Evolutionary conservation across 1,140 invertebrate species (phyloP).

Genomic region (Chironomus tepperi): DNA sequence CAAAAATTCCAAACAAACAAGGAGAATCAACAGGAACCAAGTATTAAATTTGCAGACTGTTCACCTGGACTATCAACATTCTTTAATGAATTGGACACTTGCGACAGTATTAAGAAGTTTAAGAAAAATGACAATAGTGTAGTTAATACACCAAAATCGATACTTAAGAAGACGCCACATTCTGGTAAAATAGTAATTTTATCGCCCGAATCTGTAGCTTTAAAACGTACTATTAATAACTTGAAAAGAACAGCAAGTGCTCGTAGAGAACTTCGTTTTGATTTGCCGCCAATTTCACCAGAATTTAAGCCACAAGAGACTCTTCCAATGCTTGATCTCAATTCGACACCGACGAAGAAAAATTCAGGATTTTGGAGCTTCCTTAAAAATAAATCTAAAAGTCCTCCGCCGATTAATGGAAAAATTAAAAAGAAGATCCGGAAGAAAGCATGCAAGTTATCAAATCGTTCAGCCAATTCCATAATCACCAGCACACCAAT

Average conservation of each 20-base stretch:
- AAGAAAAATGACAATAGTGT: not conserved
- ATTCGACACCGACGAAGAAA: not conserved
- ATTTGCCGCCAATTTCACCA: not conserved
- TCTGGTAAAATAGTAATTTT: not conserved
- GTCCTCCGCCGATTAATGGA: not conserved
- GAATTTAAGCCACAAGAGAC: not conserved
- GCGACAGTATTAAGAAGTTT: not conserved
- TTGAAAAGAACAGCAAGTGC: not conserved
- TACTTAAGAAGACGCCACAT: not conserved
- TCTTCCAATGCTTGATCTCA: not conserved
- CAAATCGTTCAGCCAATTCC: not conserved
- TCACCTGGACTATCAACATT: not conserved
- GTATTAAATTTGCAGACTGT: not conserved
- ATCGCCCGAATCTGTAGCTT: not conserved
- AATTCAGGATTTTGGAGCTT: not conserved
- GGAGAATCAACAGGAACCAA: not conserved
- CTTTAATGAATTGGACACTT: not conserved
- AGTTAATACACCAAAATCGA: not conserved
- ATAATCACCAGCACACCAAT: not conserved
- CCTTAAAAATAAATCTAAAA: not conserved
- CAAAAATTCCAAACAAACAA: not conserved
- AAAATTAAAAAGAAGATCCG: not conserved
- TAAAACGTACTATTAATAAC: not conserved
- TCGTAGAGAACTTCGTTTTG: not conserved
- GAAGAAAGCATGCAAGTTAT: not conserved